A percentile compares a stretch with the other conserved stretches of the same genome.
Conservation (phyloP, 2,888 invertebrate genomes). For the Polyommatus icarus region DNA sequence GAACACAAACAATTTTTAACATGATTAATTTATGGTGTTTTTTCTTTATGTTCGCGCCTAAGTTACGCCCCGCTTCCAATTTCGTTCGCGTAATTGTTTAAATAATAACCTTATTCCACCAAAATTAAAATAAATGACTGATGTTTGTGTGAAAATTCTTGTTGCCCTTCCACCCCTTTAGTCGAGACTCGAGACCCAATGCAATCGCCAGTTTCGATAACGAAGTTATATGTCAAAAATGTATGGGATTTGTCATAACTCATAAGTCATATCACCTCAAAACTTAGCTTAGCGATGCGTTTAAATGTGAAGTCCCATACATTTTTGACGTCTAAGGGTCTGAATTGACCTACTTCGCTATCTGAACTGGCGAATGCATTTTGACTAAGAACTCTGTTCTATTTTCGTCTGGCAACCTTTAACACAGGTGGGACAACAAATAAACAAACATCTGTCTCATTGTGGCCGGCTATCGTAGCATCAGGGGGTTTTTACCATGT, state of each 20-base stretch:
- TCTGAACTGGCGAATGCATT: too few relatives aligned
- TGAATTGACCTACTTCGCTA: too few relatives aligned
- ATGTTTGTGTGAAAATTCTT: not conserved
- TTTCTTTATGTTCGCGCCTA: conserved; percentile 19
- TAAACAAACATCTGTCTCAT: conserved; percentile 58
- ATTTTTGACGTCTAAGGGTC: too few relatives aligned
- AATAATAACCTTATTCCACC: not conserved
- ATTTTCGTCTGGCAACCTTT: not conserved
- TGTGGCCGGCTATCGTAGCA: conserved; percentile 54
- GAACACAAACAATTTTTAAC: conserved; percentile 22
- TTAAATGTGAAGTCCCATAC: too few relatives aligned
- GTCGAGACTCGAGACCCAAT: too few relatives aligned
- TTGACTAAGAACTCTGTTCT: not conserved
- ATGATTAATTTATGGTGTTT: conserved; percentile 18
- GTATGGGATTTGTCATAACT: not conserved
- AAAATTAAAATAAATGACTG: not conserved
- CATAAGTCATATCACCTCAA: too few relatives aligned
- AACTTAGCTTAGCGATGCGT: too few relatives aligned
- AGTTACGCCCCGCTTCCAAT: not conserved
- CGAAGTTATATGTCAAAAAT: not conserved
- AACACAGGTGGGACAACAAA: conserved; percentile 40
- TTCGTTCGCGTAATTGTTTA: not conserved
- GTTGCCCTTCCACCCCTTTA: not conserved
- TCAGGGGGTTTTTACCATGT: conserved; percentile 62
- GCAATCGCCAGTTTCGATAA: not conserved